These are phyloP conservation scores for Anastrepha ludens DNA, from an alignment of 1,140 invertebrate genomes.

Conservation along the genomic window DNA sequence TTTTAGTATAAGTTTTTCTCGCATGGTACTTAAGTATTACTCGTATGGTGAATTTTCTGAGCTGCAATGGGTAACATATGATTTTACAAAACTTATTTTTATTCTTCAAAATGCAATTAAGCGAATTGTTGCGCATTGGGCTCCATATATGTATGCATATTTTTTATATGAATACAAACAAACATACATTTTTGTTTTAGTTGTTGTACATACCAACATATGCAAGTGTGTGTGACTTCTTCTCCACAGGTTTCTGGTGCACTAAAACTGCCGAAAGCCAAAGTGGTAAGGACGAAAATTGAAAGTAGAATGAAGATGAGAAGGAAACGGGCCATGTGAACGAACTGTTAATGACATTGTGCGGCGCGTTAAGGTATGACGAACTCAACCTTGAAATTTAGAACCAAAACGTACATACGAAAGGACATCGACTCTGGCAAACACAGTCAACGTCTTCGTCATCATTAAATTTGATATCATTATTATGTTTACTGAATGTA, in stretches of 20 bases:
- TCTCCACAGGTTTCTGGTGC: not conserved
- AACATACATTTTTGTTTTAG: too few species aligned
- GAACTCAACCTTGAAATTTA: constrained; percentile 55
- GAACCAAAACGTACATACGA: constrained; percentile 55
- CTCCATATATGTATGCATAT: too few species aligned
- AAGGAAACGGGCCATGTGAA: constrained; percentile 43
- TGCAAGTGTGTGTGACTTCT: not conserved
- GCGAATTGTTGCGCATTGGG: too few species aligned
- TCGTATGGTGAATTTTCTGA: too few species aligned
- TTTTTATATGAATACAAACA: too few species aligned
- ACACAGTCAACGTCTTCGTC: not conserved
- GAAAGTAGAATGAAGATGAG: constrained; percentile 48
- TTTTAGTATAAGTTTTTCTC: too few species aligned
- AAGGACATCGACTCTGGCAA: constrained; percentile 52
- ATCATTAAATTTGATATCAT: constrained; percentile 35
- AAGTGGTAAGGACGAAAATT: not conserved
- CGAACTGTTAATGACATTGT: constrained; percentile 56
- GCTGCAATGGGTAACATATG: too few species aligned
- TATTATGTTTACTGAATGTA: not conserved
- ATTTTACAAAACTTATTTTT: too few species aligned
- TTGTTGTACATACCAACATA: not conserved
- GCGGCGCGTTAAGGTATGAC: constrained; percentile 31
- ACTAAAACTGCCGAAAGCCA: not conserved
- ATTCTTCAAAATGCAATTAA: too few species aligned
- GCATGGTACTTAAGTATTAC: too few species aligned